A percentile compares a stretch with the other conserved stretches of the same genome.
Conservation (phyloP, 2,797 vertebrate genomes). For the Mus caroli region DNA sequence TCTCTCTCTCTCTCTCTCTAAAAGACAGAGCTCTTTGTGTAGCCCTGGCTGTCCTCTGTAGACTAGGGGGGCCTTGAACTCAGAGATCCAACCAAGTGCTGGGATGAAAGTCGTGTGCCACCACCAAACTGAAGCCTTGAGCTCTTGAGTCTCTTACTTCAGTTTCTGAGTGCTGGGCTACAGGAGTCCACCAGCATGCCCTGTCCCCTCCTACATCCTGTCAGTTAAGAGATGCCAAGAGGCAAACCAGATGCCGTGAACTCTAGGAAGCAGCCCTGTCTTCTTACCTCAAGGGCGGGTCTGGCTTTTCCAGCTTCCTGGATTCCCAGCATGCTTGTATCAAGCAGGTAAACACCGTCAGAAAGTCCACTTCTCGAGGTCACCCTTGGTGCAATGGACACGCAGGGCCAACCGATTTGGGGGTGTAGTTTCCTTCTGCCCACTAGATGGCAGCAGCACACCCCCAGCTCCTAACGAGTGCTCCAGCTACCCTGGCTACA, state of each 20-base stretch:
- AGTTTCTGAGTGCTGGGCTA: not conserved
- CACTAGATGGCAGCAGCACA: slow-evolving; percentile 7
- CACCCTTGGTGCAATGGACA: rapidly evolving
- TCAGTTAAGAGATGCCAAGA: not conserved
- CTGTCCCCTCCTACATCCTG: not conserved
- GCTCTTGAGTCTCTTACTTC: not conserved
- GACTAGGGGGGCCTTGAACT: not conserved
- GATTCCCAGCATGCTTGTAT: not conserved
- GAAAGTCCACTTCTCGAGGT: not conserved
- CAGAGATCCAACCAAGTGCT: not conserved
- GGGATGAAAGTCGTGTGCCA: not conserved
- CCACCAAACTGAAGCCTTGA: not conserved
- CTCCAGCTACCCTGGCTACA: not conserved
- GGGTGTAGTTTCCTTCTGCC: not conserved
- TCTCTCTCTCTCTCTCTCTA: too few relatives aligned
- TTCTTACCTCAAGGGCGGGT: not conserved
- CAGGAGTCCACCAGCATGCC: not conserved
- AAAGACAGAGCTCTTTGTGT: not conserved
- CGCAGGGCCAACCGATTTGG: rapidly evolving
- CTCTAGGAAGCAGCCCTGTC: not conserved
- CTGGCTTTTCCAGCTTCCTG: not conserved
- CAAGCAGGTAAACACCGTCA: not conserved
- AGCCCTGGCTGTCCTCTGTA: not conserved
- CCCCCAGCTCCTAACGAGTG: rapidly evolving
- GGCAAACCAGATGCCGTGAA: not conserved